Percentiles rank a stretch among this genome's conserved stretches.
Conservation (phyloP, 2,888 invertebrate genomes). For the Ischnus inquisitorius region DNA sequence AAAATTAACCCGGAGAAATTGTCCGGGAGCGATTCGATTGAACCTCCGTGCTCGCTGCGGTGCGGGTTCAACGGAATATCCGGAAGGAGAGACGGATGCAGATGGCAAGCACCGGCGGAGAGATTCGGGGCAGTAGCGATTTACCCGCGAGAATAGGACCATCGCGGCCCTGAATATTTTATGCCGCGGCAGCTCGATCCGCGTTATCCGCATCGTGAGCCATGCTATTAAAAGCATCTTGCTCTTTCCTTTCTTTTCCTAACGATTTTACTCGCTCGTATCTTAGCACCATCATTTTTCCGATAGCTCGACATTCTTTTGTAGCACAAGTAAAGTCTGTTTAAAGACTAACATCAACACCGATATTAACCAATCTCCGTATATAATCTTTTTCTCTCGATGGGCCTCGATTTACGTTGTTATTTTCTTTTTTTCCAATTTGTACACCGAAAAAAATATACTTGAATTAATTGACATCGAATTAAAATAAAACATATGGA, state of each 20-base stretch:
- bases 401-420: no score
- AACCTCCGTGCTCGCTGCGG: no score
- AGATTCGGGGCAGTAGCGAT: conserved; percentile 10
- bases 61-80: conserved; percentile 68
- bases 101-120: conserved; percentile 56
- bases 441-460: no score
- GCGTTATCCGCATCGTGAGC: conserved; percentile 68
- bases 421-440: no score
- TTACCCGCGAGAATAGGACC: conserved; percentile 72
- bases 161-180: conserved; percentile 74
- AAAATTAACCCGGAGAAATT: conserved; percentile 69
- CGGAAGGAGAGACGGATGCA: conserved; percentile 66
- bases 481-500: no score
- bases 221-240: conserved; percentile 70
- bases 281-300: conserved; percentile 20
- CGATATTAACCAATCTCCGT: no score
- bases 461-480: no score
- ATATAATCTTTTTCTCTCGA: no score
- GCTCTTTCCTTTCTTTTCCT: conserved; percentile 55
- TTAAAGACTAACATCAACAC: no score
- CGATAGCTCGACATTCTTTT: neutral
- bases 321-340: no score
- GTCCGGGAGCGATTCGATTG: conserved; percentile 30
- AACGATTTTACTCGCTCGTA: conserved; percentile 48
- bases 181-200: conserved; percentile 60